Evolutionary conservation across 2,888 invertebrate species (phyloP).

Genomic region (Netelia melanura): DNA sequence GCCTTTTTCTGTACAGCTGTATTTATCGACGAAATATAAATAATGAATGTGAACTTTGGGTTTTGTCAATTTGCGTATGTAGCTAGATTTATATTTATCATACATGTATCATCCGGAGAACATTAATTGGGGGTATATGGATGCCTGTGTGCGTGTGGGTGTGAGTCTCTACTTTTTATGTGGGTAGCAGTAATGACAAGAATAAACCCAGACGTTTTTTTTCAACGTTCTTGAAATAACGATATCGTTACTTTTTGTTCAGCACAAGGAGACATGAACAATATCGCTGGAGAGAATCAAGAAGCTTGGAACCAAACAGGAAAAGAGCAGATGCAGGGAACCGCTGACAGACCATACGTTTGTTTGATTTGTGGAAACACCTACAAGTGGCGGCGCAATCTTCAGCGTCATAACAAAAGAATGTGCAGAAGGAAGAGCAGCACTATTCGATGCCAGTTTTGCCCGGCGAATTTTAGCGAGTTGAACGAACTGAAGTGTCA

Average conservation of each 20-base stretch:
- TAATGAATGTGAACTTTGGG: background rate
- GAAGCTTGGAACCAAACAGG: background rate
- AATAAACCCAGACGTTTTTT: background rate
- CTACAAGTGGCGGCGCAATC: constrained; percentile 66
- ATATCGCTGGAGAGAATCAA: background rate
- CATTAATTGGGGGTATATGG: background rate
- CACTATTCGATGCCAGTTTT: constrained; percentile 60
- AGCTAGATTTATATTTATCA: background rate
- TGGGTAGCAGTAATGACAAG: background rate
- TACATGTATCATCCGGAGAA: background rate
- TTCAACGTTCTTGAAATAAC: background rate
- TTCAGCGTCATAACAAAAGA: constrained; percentile 70
- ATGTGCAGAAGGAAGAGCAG: constrained; percentile 75
- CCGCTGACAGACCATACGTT: background rate
- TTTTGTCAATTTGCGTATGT: background rate
- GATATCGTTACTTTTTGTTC: too few species aligned
- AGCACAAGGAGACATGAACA: too few species aligned
- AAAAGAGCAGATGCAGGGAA: background rate
- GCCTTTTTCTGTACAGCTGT: too few species aligned
- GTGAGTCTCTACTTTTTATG: background rate
- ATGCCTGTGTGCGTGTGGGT: background rate
- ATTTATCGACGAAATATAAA: background rate
- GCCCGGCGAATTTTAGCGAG: constrained; percentile 67
- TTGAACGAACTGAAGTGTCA: constrained; percentile 65
- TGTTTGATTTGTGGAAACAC: constrained; percentile 81